Conservation (phyloP, 2,888 invertebrate species). For the Himalopsyche kuldschensis region DNA sequence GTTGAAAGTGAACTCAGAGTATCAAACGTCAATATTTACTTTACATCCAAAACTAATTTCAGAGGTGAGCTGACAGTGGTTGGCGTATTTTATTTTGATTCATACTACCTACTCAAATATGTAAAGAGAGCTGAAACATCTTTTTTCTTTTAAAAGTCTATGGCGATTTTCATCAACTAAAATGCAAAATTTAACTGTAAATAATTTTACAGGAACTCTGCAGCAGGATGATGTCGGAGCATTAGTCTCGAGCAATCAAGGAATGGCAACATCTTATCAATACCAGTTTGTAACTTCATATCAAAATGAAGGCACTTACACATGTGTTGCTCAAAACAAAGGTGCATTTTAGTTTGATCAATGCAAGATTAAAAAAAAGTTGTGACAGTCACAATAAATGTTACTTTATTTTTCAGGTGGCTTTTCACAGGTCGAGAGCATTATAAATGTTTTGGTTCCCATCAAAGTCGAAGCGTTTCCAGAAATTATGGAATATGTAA, state of each 20-base stretch:
- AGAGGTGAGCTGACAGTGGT: background rate
- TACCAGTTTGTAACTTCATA: conserved; percentile 11
- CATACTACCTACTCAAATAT: too few species aligned
- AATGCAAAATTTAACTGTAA: too few species aligned
- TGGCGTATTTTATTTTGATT: too few species aligned
- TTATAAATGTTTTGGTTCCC: conserved; percentile 44
- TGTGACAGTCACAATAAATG: background rate
- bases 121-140: too few species aligned
- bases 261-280: conserved; percentile 9
- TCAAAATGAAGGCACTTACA: conserved; percentile 47
- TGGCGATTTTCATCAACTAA: too few species aligned
- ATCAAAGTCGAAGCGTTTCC: conserved; percentile 45
- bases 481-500: conserved; percentile 27
- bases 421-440: conserved; percentile 44
- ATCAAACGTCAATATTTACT: background rate
- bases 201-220: background rate
- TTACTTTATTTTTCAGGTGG: conserved; percentile 47
- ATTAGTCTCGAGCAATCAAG: background rate
- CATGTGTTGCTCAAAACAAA: conserved; percentile 51
- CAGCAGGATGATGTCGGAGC: background rate
- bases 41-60: background rate
- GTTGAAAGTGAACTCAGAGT: conserved; percentile 36
- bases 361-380: background rate
- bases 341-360: conserved; percentile 44
- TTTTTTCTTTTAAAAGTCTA: too few species aligned